These are phyloP conservation scores for Phymastichus coffea DNA, from an alignment of 1,140 invertebrate genomes.

Conservation along the genomic window DNA sequence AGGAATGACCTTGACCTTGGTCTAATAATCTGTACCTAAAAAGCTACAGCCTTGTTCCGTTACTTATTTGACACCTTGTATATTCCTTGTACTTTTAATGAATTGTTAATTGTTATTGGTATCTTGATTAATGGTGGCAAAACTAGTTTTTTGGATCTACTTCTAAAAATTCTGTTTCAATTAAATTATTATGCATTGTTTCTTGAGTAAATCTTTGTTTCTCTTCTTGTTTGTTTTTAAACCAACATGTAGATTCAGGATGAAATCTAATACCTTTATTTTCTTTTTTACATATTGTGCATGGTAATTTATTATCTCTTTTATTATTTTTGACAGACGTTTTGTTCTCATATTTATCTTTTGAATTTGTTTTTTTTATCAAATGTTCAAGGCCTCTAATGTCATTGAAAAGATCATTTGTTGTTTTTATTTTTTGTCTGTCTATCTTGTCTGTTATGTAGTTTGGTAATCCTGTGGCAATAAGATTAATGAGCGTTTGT, in stretches of 20 bases:
- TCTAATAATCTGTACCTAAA: too few species aligned
- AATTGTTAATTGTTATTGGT: not conserved
- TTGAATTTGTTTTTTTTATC: slow-evolving; percentile 14
- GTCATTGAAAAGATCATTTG: slow-evolving; percentile 31
- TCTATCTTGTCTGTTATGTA: slow-evolving; percentile 29
- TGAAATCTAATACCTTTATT: not conserved
- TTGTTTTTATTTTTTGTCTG: slow-evolving; percentile 28
- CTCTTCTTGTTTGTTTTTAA: not conserved
- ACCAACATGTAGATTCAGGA: not conserved
- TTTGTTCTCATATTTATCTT: not conserved
- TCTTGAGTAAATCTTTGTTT: not conserved
- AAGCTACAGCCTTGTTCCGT: too few species aligned
- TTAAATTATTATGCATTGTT: too few species aligned
- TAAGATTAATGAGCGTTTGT: not conserved
- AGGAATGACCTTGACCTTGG: too few species aligned
- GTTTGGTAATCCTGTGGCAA: slow-evolving; percentile 31
- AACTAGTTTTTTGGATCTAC: not conserved
- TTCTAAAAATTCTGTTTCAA: too few species aligned
- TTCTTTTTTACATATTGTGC: not conserved
- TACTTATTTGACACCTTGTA: too few species aligned
- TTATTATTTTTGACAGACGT: too few species aligned
- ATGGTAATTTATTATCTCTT: not conserved
- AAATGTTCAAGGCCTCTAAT: slow-evolving; percentile 27
- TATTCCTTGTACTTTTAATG: not conserved
- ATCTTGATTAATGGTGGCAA: not conserved